Evolutionary conservation across 2,797 vertebrate species (phyloP).

Genomic region (Diglossa cyanea): DNA sequence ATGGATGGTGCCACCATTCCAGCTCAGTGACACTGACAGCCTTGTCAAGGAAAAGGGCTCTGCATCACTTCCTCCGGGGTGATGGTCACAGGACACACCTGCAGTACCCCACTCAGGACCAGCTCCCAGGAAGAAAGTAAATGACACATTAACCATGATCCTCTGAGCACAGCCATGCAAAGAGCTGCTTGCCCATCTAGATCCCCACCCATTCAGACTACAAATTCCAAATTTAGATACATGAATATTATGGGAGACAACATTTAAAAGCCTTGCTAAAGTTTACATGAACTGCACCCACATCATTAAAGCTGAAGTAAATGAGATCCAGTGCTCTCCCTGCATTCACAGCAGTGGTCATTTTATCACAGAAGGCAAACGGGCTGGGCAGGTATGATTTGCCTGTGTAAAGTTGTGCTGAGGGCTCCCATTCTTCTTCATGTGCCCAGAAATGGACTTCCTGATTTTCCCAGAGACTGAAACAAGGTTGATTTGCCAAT

Average conservation of each 20-base stretch:
- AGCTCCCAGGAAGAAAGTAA: not conserved
- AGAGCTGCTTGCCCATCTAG: not conserved
- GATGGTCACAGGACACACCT: not conserved
- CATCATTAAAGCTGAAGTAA: not conserved
- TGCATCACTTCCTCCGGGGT: not conserved
- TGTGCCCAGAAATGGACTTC: not conserved
- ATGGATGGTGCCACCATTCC: not conserved
- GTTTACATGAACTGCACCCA: not conserved
- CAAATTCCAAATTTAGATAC: not conserved
- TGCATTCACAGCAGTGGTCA: not conserved
- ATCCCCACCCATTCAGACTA: not conserved
- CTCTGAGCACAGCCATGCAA: not conserved
- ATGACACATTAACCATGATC: accelerated
- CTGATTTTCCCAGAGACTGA: not conserved
- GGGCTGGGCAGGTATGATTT: not conserved
- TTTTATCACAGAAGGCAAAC: not conserved
- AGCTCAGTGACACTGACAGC: not conserved
- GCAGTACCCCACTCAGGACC: accelerated
- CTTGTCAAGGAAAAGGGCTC: not conserved
- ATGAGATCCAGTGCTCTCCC: not conserved
- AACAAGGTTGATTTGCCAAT: not conserved
- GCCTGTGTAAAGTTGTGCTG: not conserved
- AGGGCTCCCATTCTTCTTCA: not conserved
- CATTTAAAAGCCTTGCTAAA: not conserved
- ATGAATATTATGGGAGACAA: not conserved